Conservation (phyloP, 2,888 invertebrate species). For the Abscondita cerata region DNA sequence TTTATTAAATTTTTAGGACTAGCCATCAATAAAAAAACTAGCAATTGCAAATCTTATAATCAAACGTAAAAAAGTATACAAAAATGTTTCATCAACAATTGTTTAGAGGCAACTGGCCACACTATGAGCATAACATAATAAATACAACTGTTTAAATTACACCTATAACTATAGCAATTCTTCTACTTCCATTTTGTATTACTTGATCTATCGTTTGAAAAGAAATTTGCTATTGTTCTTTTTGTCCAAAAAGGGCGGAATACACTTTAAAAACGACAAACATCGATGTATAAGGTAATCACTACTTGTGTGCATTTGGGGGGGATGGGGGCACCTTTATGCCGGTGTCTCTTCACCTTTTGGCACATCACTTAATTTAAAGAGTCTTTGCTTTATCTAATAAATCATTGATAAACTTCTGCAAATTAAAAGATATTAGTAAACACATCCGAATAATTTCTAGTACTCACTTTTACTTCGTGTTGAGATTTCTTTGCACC, state of each 20-base stretch:
- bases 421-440: constrained; percentile 56
- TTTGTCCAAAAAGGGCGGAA: constrained; percentile 40
- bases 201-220: constrained; percentile 8
- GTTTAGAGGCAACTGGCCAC: constrained; percentile 24
- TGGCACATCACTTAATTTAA: constrained; percentile 64
- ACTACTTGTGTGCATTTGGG: constrained; percentile 50
- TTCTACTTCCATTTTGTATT: constrained; percentile 12
- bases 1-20: constrained; percentile 44
- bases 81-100: constrained; percentile 22
- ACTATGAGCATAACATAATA: constrained; percentile 21
- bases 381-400: constrained; percentile 89
- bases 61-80: constrained; percentile 24
- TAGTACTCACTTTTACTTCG: constrained; percentile 81
- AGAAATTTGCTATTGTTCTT: constrained; percentile 26
- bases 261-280: constrained; percentile 42
- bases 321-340: constrained; percentile 51
- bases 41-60: constrained; percentile 39
- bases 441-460: not conserved
- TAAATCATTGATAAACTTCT: constrained; percentile 91
- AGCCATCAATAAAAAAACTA: constrained; percentile 43
- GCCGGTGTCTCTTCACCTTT: constrained; percentile 47
- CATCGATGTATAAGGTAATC: constrained; percentile 48
- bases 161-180: constrained; percentile 8
- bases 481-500: constrained; percentile 87
- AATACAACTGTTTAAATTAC: constrained; percentile 13